A percentile compares a stretch with the other conserved stretches of the same genome.
These are phyloP conservation scores for Manacus vitellinus DNA, from an alignment of 2,113 vertebrate species.

Conservation along the genomic window DNA sequence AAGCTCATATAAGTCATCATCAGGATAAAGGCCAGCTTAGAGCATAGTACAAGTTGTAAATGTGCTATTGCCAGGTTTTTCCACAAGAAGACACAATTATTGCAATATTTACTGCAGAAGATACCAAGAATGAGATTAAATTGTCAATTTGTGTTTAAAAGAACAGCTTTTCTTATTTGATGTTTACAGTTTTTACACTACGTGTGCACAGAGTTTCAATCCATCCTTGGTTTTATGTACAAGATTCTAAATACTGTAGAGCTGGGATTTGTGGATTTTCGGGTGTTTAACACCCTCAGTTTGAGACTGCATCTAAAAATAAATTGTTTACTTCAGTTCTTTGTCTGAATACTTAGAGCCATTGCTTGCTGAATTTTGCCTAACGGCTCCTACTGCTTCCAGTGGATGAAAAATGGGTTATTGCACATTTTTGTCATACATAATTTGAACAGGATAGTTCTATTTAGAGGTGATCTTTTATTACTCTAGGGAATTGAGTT, in stretches of 20 bases:
- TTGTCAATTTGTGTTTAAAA: background rate
- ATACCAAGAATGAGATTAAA: background rate
- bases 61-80: background rate
- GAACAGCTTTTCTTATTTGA: background rate
- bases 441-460: background rate
- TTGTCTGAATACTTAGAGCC: background rate
- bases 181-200: background rate
- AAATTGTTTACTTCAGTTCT: background rate
- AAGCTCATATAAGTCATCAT: background rate
- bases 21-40: background rate
- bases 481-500: background rate
- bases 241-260: background rate
- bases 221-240: background rate
- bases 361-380: background rate
- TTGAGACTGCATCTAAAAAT: background rate
- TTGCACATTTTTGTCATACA: background rate
- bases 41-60: background rate
- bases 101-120: background rate
- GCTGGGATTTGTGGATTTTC: background rate
- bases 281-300: background rate
- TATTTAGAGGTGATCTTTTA: background rate
- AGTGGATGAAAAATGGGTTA: background rate
- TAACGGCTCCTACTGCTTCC: background rate
- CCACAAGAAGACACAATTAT: background rate
- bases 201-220: background rate